These are phyloP conservation scores for Hesperia comma DNA, from an alignment of 2,888 invertebrate genomes.

Conservation along the genomic window DNA sequence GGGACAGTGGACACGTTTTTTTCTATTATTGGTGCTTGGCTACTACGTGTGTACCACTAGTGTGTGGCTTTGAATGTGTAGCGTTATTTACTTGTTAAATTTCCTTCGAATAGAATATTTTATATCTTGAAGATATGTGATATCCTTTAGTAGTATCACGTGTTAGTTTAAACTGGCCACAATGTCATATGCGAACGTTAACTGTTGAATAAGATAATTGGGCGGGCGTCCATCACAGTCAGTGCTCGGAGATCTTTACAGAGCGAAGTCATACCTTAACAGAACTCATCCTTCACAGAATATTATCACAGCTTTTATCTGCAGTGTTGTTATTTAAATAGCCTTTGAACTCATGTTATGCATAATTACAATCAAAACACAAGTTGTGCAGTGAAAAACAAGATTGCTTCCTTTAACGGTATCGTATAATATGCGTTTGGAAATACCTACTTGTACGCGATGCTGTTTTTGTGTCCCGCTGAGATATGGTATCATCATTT, in stretches of 20 bases:
- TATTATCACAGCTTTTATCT: too few species aligned
- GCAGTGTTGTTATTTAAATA: too few species aligned
- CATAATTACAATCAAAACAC: not conserved
- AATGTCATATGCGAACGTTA: slow-evolving; percentile 43
- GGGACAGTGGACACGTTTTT: too few species aligned
- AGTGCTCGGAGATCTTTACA: slow-evolving; percentile 25
- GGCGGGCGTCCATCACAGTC: slow-evolving; percentile 43
- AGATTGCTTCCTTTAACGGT: slow-evolving; percentile 2
- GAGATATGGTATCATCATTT: slow-evolving; percentile 56
- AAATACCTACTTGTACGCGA: slow-evolving; percentile 56
- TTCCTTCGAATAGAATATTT: too few species aligned
- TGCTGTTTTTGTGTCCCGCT: slow-evolving; percentile 60
- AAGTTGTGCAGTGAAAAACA: not conserved
- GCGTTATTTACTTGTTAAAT: too few species aligned
- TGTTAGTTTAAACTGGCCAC: slow-evolving; percentile 29
- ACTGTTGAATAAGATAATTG: slow-evolving; percentile 46
- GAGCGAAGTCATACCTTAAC: slow-evolving; percentile 30
- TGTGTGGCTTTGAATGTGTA: too few species aligned
- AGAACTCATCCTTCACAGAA: too few species aligned
- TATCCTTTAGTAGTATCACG: not conserved
- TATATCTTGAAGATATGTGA: not conserved
- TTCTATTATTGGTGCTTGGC: too few species aligned
- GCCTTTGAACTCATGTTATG: too few species aligned
- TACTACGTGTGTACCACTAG: too few species aligned
- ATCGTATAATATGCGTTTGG: slow-evolving; percentile 49